Evolutionary conservation across 2,888 invertebrate species (phyloP).

Genomic region (Laspeyria flexula): DNA sequence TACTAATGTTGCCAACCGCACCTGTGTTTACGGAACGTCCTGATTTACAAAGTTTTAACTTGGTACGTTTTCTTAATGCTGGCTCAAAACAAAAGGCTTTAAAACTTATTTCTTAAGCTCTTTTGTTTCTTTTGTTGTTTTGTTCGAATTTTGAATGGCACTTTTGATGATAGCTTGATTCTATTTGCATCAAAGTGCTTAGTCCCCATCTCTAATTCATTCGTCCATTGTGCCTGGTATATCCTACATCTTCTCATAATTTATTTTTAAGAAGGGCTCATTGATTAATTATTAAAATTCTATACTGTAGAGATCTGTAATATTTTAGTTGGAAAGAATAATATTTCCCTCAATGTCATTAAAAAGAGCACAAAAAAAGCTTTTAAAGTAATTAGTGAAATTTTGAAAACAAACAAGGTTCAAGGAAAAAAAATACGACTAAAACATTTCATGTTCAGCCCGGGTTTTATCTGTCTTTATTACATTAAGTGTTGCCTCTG

Average conservation of each 20-base stretch:
- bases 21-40: slow-evolving; percentile 7
- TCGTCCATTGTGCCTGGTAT: neutral
- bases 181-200: neutral
- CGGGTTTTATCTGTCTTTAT: neutral
- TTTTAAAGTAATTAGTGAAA: slow-evolving; percentile 7
- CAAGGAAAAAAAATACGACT: neutral
- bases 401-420: slow-evolving; percentile 5
- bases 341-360: slow-evolving; percentile 4
- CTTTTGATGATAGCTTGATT: neutral
- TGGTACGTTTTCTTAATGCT: neutral
- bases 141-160: slow-evolving; percentile 1
- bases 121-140: slow-evolving; percentile 4
- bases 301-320: neutral
- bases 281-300: neutral
- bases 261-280: neutral
- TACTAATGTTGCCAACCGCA: slow-evolving; percentile 18
- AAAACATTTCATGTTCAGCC: neutral
- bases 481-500: neutral
- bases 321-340: slow-evolving; percentile 5
- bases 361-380: slow-evolving; percentile 1
- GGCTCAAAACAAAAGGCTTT: slow-evolving; percentile 5
- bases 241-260: neutral
- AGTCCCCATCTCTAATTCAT: neutral
- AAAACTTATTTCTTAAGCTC: slow-evolving; percentile 3
- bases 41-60: slow-evolving; percentile 14